Conservation (phyloP, 2,113 vertebrate species). For the Psittacara wagleri region DNA sequence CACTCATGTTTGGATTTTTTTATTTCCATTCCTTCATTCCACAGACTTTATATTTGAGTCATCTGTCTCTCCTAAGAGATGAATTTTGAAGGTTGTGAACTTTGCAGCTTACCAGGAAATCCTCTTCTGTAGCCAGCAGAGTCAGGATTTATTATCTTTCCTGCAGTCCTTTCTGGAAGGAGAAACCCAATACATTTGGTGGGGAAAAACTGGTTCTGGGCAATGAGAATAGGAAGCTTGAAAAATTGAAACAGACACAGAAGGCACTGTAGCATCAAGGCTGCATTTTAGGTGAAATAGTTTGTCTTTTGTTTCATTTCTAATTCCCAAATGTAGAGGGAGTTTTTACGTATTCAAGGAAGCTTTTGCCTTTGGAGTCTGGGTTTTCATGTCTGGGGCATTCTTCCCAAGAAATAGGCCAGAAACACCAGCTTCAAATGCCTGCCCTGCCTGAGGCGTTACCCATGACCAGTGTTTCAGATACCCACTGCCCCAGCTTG, state of each 20-base stretch:
- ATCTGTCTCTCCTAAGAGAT: background rate
- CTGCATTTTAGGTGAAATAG: background rate
- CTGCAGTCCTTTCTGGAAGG: background rate
- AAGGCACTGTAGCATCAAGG: background rate
- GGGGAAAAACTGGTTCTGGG: background rate
- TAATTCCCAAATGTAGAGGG: background rate
- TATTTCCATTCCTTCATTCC: background rate
- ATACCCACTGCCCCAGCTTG: background rate
- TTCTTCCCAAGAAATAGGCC: background rate
- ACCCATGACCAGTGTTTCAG: background rate
- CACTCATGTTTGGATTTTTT: background rate
- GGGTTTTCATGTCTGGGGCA: background rate
- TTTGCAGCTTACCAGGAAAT: constrained; percentile 4
- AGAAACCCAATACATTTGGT: background rate
- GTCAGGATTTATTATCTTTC: background rate
- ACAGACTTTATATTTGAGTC: background rate
- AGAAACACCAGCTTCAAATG: background rate
- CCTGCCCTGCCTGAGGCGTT: background rate
- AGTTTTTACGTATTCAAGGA: background rate
- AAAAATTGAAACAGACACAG: background rate
- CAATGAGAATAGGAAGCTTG: background rate
- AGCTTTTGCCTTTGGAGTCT: background rate
- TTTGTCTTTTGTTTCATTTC: background rate
- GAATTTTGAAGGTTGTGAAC: constrained; percentile 29
- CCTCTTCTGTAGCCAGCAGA: background rate